Base-by-base conservation (phyloP, 2,797 vertebrate species). In the Synaphobranchus kaupii region DNA sequence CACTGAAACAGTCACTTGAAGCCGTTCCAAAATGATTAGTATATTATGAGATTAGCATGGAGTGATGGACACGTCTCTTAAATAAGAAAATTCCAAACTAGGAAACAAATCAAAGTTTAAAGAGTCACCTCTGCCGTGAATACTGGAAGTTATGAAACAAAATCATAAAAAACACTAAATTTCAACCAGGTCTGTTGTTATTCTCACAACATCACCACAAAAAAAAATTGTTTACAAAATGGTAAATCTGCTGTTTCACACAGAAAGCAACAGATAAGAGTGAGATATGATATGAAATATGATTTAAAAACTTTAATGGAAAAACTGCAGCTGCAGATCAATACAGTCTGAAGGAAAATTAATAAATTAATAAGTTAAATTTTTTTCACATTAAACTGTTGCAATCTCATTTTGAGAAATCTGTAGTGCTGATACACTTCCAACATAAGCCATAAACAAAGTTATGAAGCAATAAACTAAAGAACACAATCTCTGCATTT, bases 1-100 rank as follows among this genome's bases (percentile, higher is more conserved):
- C 86, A 89, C 73, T n/a, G 22, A 25, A 89, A 60, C 82, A 60
- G 68, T 87, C 78, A 84, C 81, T 82, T 85, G 84, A 89, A 88
- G 80, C 89, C 76, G 87, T 89, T 85, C 87, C 87, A 89, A 87
- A 20, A 88, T 76, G 87, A 88, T 88, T 86, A 88, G 60, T 52
- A 71, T 85, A 68, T 87, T 85, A 85, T 82, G 85, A 47, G 83
- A 89, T 89, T 89, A 44, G 39, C 3, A 2, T 22, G 4, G 68
- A 31, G 39, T 78, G 73, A 78, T 44, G 15, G 73, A 78, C 68
- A 15, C 2, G 39, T 78, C 47, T 78, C 31, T 78, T 78, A 17
- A 44, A 44, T 78, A 20, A 78, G 17, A 78, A 78, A 44, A 44
- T 44, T 39, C 52, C 83, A 86, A 86, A 85, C 52, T 56, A 63